Evolutionary conservation across 2,888 invertebrate genomes (phyloP).

Genomic region (Dendrolimus houi): DNA sequence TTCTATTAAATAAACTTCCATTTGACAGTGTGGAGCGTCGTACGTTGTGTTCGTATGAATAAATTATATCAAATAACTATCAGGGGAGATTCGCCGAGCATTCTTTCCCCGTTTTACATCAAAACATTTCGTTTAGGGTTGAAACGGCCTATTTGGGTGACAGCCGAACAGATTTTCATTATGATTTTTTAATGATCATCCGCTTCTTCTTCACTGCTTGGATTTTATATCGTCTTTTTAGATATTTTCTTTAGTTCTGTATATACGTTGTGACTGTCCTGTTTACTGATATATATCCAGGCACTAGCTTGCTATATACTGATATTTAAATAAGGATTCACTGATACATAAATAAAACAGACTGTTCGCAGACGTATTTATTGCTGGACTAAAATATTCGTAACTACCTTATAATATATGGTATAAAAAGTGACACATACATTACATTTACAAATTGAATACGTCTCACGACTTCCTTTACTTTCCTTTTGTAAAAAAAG

Average conservation of each 20-base stretch:
- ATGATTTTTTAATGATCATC: constrained; percentile 46
- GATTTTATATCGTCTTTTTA: constrained; percentile 16
- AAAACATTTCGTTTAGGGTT: constrained; percentile 55
- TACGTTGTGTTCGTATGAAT: constrained; percentile 75
- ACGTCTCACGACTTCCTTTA: too few species aligned
- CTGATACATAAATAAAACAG: too few species aligned
- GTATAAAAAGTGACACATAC: too few species aligned
- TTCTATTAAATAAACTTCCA: constrained; percentile 75
- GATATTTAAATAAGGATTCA: too few species aligned
- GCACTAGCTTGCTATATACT: too few species aligned
- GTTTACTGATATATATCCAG: too few species aligned
- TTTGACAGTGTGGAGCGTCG: constrained; percentile 36
- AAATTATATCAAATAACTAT: constrained; percentile 85
- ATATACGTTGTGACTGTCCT: too few species aligned
- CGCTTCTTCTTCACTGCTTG: constrained; percentile 12
- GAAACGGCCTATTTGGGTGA: constrained; percentile 34
- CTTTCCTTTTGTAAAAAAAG: too few species aligned
- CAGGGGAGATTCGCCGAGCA: constrained; percentile 64
- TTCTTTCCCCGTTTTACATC: constrained; percentile 53
- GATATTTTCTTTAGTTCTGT: neutral
- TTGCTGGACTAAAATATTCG: too few species aligned
- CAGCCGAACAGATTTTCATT: constrained; percentile 40
- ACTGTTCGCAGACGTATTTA: too few species aligned
- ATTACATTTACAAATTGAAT: too few species aligned
- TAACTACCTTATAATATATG: too few species aligned